phyloP scores from a whole-genome alignment of 2,113 vertebrate genomes.

The Stegostoma tigrinum region DNA sequence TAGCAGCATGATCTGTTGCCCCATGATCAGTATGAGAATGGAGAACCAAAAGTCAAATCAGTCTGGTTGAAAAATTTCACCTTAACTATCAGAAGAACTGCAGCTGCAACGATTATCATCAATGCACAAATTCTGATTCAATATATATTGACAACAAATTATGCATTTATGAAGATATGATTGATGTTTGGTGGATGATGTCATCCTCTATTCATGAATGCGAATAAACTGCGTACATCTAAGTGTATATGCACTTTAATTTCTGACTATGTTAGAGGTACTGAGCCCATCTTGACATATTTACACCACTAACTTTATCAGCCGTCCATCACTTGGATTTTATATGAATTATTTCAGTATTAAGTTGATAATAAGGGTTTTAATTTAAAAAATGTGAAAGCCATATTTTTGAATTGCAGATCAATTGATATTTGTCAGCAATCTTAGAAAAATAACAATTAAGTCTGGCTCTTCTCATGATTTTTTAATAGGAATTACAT shows the following conservation, averaged over 20 bases:
- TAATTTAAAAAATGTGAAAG: neutral
- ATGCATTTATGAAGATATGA: neutral
- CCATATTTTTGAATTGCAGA: neutral
- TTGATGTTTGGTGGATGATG: neutral
- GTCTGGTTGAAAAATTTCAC: neutral
- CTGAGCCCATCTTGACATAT: neutral
- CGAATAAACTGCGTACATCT: neutral
- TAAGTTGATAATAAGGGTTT: neutral
- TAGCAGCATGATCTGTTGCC: neutral
- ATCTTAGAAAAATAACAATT: neutral
- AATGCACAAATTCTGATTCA: neutral
- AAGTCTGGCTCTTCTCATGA: neutral
- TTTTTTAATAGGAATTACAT: neutral
- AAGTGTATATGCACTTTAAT: neutral
- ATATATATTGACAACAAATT: neutral
- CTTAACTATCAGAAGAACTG: no score
- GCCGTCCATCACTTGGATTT: neutral
- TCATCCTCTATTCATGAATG: neutral
- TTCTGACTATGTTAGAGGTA: neutral
- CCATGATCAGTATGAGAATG: neutral
- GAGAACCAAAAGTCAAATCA: neutral
- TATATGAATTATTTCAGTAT: neutral
- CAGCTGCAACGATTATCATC: neutral
- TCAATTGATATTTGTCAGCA: slow-evolving; percentile 6
- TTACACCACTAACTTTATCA: neutral